Conservation (phyloP, 2,113 vertebrate species). For the Muscicapa adusta region DNA sequence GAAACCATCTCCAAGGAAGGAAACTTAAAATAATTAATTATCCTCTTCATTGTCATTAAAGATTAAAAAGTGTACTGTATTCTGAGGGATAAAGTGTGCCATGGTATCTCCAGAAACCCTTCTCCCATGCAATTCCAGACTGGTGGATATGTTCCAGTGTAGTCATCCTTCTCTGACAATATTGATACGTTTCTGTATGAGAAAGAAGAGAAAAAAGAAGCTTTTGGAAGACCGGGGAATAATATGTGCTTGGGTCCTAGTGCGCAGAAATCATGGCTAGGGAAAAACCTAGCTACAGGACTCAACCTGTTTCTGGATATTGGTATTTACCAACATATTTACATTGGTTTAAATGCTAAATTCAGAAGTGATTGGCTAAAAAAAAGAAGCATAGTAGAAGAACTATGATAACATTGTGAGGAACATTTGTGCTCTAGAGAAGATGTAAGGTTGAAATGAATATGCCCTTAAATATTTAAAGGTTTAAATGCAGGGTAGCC, state of each 20-base stretch:
- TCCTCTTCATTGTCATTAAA: background rate
- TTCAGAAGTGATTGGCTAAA: background rate
- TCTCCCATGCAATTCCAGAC: background rate
- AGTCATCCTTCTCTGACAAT: background rate
- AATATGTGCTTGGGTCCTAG: background rate
- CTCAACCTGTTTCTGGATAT: background rate
- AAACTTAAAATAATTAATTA: background rate
- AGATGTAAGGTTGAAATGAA: background rate
- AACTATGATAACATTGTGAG: background rate
- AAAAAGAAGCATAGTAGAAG: background rate
- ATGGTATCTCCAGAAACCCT: background rate
- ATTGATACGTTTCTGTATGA: background rate
- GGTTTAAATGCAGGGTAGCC: background rate
- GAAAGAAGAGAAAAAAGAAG: background rate
- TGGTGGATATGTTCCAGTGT: background rate
- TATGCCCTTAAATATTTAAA: slow-evolving; percentile 45
- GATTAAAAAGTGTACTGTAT: background rate
- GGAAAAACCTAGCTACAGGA: background rate
- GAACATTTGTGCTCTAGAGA: background rate
- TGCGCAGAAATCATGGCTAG: background rate
- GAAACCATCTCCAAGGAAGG: background rate
- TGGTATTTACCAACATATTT: background rate
- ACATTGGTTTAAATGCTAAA: background rate
- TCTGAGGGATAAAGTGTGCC: background rate
- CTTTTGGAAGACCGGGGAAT: background rate